phyloP scores from a whole-genome alignment of 2,888 invertebrate species.

The Unio pictorum region DNA sequence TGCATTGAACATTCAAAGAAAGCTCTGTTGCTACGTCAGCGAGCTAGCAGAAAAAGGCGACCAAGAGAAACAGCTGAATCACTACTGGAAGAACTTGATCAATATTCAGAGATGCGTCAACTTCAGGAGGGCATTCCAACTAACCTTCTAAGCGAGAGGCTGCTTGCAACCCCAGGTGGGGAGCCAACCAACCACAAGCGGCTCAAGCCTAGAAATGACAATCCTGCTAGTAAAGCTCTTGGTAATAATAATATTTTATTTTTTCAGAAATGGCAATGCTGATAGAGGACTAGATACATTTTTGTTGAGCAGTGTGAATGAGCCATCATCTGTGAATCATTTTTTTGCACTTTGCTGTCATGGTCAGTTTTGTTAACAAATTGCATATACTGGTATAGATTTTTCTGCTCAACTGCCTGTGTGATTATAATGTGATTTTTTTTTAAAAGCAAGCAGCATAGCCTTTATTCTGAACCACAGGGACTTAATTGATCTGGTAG shows the following conservation, averaged over 20 bases:
- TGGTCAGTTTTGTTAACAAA: too few species aligned
- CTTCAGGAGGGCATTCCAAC: too few species aligned
- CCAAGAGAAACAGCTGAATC: conserved; percentile 80
- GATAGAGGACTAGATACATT: too few species aligned
- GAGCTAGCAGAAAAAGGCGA: conserved; percentile 77
- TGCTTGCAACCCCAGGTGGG: conserved; percentile 8
- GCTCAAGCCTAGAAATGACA: conserved; percentile 38
- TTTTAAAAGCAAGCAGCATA: too few species aligned
- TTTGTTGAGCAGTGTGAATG: neutral
- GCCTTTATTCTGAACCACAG: too few species aligned
- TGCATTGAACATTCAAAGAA: conserved; percentile 82
- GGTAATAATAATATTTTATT: conserved; percentile 30
- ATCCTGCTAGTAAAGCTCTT: conserved; percentile 58
- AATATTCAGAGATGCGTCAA: conserved; percentile 72
- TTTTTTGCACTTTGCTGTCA: too few species aligned
- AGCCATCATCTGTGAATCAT: neutral
- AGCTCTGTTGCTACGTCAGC: conserved; percentile 78
- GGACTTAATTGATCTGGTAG: too few species aligned
- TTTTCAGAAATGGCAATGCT: too few species aligned
- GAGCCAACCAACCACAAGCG: conserved; percentile 17
- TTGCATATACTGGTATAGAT: too few species aligned
- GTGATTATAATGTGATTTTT: too few species aligned
- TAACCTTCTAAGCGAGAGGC: neutral
- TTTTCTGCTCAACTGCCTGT: too few species aligned
- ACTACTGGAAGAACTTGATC: conserved; percentile 78